These are phyloP conservation scores for Cygnus buccinator DNA, from an alignment of 2,113 vertebrate species.

Conservation along the genomic window DNA sequence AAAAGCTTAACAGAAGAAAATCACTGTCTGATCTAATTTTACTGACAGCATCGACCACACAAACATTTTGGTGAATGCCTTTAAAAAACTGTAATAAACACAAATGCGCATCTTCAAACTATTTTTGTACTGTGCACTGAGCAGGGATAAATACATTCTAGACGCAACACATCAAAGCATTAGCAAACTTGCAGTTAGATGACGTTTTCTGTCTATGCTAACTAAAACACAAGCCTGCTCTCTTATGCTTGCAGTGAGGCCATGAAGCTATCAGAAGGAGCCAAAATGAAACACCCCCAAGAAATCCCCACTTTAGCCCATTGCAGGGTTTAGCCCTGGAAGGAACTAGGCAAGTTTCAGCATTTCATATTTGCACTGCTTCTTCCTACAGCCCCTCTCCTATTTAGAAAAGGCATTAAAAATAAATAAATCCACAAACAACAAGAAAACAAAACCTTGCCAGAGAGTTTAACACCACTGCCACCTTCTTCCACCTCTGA, in stretches of 20 bases:
- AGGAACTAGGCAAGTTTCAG: constrained; percentile 88
- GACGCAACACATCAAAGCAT: constrained; percentile 32
- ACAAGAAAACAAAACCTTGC: constrained; percentile 46
- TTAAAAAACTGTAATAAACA: neutral
- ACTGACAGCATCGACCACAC: neutral
- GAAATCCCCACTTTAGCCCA: neutral
- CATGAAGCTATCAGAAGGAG: neutral
- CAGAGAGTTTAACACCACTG: neutral
- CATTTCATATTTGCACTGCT: constrained; percentile 86
- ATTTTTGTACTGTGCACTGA: neutral
- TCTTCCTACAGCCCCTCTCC: constrained; percentile 87
- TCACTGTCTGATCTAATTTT: constrained; percentile 52
- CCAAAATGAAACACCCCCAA: neutral
- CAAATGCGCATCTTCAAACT: neutral
- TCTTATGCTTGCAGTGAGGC: neutral
- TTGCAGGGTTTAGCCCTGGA: constrained; percentile 72
- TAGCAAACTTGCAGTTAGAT: neutral
- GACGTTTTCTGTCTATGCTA: neutral
- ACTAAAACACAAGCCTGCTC: neutral
- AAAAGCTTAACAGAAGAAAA: constrained; percentile 56
- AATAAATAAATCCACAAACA: neutral
- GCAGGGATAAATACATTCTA: constrained; percentile 15
- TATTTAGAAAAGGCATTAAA: constrained; percentile 51
- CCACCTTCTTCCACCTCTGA: neutral
- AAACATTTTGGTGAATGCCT: constrained; percentile 12